Percentiles rank a stretch among this genome's conserved stretches.
These are phyloP conservation scores for Tachuris rubrigastra DNA, from an alignment of 2,113 vertebrate genomes.

Conservation along the genomic window DNA sequence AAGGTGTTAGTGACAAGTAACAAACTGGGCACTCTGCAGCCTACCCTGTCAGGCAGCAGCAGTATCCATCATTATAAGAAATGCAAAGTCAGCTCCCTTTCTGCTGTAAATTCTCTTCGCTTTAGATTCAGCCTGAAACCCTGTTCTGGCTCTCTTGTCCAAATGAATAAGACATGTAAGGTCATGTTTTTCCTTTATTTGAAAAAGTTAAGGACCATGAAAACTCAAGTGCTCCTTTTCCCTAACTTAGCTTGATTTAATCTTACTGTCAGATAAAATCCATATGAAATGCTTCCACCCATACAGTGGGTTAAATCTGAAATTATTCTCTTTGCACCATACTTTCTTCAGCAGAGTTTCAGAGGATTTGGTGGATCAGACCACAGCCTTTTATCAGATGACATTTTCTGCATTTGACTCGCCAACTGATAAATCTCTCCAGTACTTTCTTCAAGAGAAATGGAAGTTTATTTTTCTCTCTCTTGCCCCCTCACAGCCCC, in stretches of 20 bases:
- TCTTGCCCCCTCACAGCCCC: neutral
- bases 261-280: neutral
- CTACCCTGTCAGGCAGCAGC: neutral
- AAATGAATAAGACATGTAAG: neutral
- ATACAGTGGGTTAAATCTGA: neutral
- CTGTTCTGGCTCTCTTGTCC: neutral
- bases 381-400: neutral
- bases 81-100: neutral
- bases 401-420: slow-evolving; percentile 7
- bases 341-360: neutral
- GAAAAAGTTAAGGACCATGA: neutral
- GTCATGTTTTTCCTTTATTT: neutral
- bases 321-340: neutral
- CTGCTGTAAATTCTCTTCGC: neutral
- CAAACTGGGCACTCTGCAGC: neutral
- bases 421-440: neutral
- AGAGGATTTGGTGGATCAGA: neutral
- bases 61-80: fast-evolving
- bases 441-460: neutral
- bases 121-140: neutral
- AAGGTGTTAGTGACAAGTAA: neutral
- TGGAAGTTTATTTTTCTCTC: neutral
- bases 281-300: neutral
- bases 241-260: neutral
- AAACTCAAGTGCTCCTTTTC: neutral